A percentile compares a stretch with the other conserved stretches of the same genome.
Evolutionary conservation across 2,113 vertebrate species (phyloP).

Genomic region (Carassius auratus): DNA sequence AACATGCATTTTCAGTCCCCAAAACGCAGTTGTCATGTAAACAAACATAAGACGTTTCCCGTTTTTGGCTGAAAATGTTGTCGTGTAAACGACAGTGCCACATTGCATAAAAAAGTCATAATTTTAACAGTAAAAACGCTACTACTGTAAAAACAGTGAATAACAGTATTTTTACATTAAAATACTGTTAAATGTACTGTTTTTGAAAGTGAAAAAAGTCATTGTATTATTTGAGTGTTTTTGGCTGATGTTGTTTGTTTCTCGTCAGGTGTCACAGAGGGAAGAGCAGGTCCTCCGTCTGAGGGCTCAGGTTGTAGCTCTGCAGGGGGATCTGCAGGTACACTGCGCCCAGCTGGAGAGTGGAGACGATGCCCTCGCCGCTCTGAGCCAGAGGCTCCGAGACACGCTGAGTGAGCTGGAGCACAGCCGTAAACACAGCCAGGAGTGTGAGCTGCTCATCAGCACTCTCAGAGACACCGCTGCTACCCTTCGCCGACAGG

Average conservation of each 20-base stretch:
- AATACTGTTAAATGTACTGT: neutral
- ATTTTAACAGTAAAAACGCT: neutral
- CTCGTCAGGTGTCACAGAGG: conserved; percentile 51
- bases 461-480: conserved; percentile 67
- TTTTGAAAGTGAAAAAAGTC: too few species aligned
- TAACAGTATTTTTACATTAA: neutral
- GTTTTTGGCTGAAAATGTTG: too few species aligned
- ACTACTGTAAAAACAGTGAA: neutral
- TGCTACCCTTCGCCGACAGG: conserved; percentile 59
- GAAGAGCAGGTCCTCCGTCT: conserved; percentile 55
- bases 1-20: too few species aligned
- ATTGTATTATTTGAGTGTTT: neutral
- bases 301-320: conserved; percentile 56
- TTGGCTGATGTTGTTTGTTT: conserved; percentile 11
- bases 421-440: conserved; percentile 64
- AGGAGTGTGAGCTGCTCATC: conserved; percentile 70
- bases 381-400: conserved; percentile 68
- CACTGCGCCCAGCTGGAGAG: conserved; percentile 67
- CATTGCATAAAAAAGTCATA: too few species aligned
- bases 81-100: too few species aligned
- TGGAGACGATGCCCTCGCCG: conserved; percentile 61
- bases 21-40: too few species aligned
- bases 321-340: conserved; percentile 63
- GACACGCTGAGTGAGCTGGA: conserved; percentile 66
- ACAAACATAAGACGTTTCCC: too few species aligned